phyloP scores from a whole-genome alignment of 2,113 vertebrate species.

The Ptilonorhynchus violaceus region DNA sequence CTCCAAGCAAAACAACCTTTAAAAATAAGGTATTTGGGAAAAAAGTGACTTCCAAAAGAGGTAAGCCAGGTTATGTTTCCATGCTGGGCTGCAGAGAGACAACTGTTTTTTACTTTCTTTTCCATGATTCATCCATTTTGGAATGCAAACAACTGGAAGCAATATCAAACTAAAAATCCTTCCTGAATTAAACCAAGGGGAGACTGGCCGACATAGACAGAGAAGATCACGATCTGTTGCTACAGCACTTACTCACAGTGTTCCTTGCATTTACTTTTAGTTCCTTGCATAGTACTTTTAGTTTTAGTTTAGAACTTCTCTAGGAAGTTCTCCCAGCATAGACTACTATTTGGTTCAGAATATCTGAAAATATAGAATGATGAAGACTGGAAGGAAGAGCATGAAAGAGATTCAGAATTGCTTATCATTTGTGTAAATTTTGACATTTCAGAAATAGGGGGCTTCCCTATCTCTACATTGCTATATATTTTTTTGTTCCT shows the following conservation, averaged over 20 bases:
- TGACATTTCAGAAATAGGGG: neutral
- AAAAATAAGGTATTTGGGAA: neutral
- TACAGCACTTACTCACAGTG: neutral
- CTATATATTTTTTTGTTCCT: neutral
- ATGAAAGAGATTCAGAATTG: neutral
- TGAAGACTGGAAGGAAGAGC: neutral
- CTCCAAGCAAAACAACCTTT: neutral
- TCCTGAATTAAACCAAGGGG: neutral
- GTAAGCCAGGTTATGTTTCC: neutral
- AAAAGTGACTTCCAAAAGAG: neutral
- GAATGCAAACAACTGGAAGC: neutral
- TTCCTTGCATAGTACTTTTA: neutral
- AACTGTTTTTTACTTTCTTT: neutral
- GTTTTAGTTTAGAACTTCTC: neutral
- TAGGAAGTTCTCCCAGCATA: neutral
- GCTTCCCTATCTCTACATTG: neutral
- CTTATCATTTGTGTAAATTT: neutral
- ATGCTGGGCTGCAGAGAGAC: neutral
- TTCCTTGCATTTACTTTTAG: neutral
- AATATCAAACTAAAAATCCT: neutral
- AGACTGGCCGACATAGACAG: neutral
- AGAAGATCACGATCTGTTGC: neutral
- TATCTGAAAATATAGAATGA: neutral
- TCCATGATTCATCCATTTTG: neutral
- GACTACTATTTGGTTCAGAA: neutral